Conservation (phyloP, 2,797 vertebrate genomes). For the Pipistrellus pipistrellus region DNA sequence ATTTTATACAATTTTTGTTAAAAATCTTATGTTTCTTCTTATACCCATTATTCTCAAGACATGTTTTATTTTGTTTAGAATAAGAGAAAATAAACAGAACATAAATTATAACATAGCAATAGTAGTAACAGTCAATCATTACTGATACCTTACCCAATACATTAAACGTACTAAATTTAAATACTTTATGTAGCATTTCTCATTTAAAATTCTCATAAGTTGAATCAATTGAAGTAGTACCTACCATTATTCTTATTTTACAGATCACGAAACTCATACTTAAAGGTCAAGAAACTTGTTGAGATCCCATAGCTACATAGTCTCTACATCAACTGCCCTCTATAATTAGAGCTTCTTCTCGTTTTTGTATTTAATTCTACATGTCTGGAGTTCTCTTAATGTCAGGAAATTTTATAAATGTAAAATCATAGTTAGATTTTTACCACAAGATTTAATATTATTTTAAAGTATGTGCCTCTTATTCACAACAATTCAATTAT, state of each 20-base stretch:
- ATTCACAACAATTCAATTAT: background rate
- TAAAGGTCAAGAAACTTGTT: background rate
- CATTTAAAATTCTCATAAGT: background rate
- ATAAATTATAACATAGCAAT: background rate
- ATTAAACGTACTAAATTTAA: constrained; percentile 6
- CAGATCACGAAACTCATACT: background rate
- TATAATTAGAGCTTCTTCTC: background rate
- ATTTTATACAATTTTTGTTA: background rate
- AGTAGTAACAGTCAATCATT: background rate
- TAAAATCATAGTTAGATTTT: constrained; percentile 32
- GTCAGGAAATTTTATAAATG: background rate
- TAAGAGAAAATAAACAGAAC: background rate
- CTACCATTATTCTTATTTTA: background rate
- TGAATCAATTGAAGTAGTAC: background rate
- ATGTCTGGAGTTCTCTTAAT: background rate
- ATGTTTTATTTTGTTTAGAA: background rate
- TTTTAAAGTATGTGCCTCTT: background rate
- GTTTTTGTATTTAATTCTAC: constrained; percentile 1
- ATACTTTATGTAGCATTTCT: background rate
- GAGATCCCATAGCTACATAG: background rate
- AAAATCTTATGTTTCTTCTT: constrained; percentile 37
- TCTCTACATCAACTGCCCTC: background rate
- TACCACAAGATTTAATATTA: background rate
- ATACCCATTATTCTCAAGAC: background rate
- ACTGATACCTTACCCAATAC: background rate